A percentile compares a stretch with the other conserved stretches of the same genome.
Conservation (phyloP, 2,797 vertebrate species). For the Cirrhinus mrigala region DNA sequence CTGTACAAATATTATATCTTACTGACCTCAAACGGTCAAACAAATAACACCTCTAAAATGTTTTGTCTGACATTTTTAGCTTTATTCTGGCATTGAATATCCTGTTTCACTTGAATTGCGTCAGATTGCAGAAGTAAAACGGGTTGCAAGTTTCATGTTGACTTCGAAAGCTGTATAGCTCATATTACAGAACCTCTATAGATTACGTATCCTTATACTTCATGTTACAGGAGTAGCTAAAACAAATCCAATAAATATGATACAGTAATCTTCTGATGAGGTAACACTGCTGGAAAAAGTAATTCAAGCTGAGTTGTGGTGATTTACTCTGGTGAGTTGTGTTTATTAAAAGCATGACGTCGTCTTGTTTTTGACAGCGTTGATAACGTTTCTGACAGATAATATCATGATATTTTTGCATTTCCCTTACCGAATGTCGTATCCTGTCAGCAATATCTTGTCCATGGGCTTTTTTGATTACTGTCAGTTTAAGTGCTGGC, state of each 20-base stretch:
- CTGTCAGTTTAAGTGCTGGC: no score
- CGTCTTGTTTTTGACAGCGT: no score
- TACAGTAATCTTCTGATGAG: background rate
- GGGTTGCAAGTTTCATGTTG: constrained; percentile 24
- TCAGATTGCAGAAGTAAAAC: background rate
- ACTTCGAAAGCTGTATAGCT: constrained; percentile 7
- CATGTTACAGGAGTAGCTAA: constrained; percentile 21
- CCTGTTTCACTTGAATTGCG: background rate
- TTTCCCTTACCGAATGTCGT: no score
- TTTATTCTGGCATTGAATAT: constrained; percentile 12
- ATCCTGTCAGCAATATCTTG: no score
- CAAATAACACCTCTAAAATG: no score
- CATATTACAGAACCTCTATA: constrained; percentile 20
- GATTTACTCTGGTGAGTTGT: background rate
- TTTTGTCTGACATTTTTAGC: no score
- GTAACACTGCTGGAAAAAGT: constrained; percentile 19
- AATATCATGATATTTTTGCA: no score
- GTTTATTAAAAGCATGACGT: background rate
- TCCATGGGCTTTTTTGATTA: no score
- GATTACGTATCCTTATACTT: constrained; percentile 28
- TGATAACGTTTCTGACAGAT: no score
- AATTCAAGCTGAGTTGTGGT: background rate
- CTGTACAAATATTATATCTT: no score
- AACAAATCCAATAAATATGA: constrained; percentile 26
- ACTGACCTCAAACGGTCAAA: no score